Evolutionary conservation across 2,888 invertebrate genomes (phyloP).

Genomic region (Tipula unca): DNA sequence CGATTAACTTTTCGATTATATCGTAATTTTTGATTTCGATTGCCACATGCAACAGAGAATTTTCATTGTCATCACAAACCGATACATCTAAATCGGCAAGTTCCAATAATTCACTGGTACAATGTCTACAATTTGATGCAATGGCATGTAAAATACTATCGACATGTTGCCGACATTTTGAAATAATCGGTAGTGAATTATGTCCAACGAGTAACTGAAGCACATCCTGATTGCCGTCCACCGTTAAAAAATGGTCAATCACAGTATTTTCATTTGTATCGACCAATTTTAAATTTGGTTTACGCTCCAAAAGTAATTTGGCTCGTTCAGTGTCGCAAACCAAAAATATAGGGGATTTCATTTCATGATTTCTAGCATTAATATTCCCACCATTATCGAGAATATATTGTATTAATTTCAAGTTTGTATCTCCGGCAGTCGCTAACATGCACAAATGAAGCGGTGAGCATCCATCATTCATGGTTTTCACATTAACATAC

Average conservation of each 20-base stretch:
- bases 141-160: background rate
- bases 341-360: background rate
- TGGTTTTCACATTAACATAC: background rate
- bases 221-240: background rate
- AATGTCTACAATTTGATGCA: background rate
- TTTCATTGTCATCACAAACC: background rate
- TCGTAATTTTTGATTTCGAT: background rate
- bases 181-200: too few relatives aligned
- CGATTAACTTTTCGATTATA: background rate
- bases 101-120: background rate
- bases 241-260: background rate
- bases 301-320: background rate
- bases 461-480: background rate
- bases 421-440: background rate
- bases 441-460: background rate
- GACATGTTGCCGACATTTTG: background rate
- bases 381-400: background rate
- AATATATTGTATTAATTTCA: background rate
- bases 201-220: too few relatives aligned
- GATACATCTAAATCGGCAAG: background rate
- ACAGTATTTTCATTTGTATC: background rate
- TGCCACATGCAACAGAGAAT: background rate
- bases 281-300: background rate
- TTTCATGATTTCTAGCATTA: background rate
- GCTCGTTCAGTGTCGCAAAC: background rate